Percentiles rank a stretch among this genome's conserved stretches.
Evolutionary conservation across 2,113 vertebrate species (phyloP).

Genomic region (Rutilus rutilus): DNA sequence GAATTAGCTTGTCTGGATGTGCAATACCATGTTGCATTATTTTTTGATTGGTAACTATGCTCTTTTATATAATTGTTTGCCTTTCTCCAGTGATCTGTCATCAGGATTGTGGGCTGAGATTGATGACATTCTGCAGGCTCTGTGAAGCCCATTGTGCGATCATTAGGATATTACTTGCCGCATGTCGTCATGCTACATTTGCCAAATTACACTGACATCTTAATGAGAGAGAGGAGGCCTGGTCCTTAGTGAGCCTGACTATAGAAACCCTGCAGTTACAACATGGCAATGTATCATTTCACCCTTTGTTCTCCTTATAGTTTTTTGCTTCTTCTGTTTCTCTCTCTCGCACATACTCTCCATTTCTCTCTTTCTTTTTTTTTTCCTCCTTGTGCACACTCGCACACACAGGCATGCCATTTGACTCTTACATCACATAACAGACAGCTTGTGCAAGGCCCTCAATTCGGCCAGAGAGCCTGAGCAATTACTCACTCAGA

Average conservation of each 20-base stretch:
- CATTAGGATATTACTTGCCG: slow-evolving; percentile 48
- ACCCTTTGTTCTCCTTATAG: not conserved
- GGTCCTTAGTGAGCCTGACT: not conserved
- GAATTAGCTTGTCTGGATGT: slow-evolving; percentile 4
- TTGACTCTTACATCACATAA: slow-evolving; percentile 37
- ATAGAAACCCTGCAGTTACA: slow-evolving; percentile 35
- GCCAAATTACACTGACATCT: slow-evolving; percentile 54
- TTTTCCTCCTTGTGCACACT: not conserved
- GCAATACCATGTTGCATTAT: not conserved
- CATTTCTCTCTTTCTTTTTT: not conserved
- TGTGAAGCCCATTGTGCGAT: slow-evolving; percentile 29
- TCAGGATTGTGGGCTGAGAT: slow-evolving; percentile 39
- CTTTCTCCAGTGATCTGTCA: slow-evolving; percentile 38
- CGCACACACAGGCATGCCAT: not conserved
- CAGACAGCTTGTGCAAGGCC: slow-evolving; percentile 47
- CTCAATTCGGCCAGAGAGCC: slow-evolving; percentile 30
- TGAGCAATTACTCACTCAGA: slow-evolving; percentile 49
- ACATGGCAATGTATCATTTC: slow-evolving; percentile 32
- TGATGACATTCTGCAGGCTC: slow-evolving; percentile 34
- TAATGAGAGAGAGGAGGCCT: slow-evolving; percentile 44
- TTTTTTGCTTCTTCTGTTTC: not conserved
- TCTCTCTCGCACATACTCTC: not conserved
- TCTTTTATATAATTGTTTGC: slow-evolving; percentile 44
- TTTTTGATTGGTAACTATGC: slow-evolving; percentile 8
- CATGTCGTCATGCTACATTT: slow-evolving; percentile 53